A percentile compares a stretch with the other conserved stretches of the same genome.
Evolutionary conservation across 2,888 invertebrate species (phyloP).

Genomic region (Lochmaea capreae): DNA sequence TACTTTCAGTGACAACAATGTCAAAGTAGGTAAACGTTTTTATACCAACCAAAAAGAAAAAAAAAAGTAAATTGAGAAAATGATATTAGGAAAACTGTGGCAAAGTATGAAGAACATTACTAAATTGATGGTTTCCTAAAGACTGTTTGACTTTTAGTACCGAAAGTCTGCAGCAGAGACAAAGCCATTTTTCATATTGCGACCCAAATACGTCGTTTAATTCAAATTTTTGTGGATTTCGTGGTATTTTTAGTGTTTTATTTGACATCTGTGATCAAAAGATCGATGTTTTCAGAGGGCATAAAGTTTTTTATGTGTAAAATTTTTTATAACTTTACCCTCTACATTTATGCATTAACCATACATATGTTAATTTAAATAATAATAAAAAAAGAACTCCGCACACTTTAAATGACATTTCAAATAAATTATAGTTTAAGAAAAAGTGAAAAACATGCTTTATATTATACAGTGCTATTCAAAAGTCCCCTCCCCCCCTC

Average conservation of each 20-base stretch:
- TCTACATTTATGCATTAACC: no score
- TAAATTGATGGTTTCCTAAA: neutral
- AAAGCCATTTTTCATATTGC: neutral
- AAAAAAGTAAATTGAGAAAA: neutral
- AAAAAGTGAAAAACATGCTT: no score
- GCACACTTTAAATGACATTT: no score
- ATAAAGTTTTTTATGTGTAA: neutral
- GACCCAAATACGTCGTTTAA: neutral
- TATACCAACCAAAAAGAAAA: neutral
- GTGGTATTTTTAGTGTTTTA: no score
- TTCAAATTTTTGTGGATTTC: neutral
- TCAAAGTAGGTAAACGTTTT: neutral
- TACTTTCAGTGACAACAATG: neutral
- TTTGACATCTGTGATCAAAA: neutral
- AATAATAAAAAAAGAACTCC: no score
- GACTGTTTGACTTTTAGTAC: neutral
- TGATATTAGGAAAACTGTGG: neutral
- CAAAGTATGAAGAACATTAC: neutral
- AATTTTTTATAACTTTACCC: neutral
- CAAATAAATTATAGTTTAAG: no score
- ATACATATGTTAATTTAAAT: no score
- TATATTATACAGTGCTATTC: no score
- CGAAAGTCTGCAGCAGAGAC: neutral
- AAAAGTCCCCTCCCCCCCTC: no score
- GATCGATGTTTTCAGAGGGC: neutral